Base-by-base conservation (phyloP, 2,888 invertebrate species). In the Aspidapion aeneum region DNA sequence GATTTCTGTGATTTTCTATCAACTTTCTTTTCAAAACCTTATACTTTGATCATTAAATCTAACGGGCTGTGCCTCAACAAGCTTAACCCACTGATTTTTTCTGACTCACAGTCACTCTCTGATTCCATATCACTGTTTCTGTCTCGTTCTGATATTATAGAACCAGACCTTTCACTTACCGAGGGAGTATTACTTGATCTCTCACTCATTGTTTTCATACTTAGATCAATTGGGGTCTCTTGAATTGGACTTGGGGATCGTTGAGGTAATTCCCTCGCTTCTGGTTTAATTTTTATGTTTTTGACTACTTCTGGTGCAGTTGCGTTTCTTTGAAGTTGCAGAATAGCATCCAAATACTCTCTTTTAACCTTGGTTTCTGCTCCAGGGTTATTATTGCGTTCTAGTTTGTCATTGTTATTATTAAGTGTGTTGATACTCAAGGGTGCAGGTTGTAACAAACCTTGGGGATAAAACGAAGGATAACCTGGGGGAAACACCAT, bases 141-240 rank as follows among this genome's bases (percentile, higher is more conserved):
- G 51, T 71, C 73, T 59, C 71, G 72, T 70, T 74, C 77, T 17
- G 74, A 75, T 18, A 68, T 74, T 19, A 72, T 71, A 16, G 73
- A 74, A 7, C 72, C 74, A 0, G 79, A 76, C 50, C 72, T 67
- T 21, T 77, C 78, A 60, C 78, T 79, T 1, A 70, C 67, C 18
- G 77, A 73, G 9, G 79, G 79, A 0, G 78, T 78, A 52, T 52
- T 17, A 1, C 78, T 78, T 0, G 77, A 78, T 60, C 78, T 69
- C 63, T 86, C 82, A 54, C 88, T 88, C 19, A 84, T 84, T 0
- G 87, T 84, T 73, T 88, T 90, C 81, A 91, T 89, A 49, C 91
- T 91, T 67, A 93, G 79, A 75, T 93, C 93, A 77, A 93, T 92
- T 1, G 93, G 93, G 74, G 89, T 87, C 69, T 91, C 91, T 75